Conservation (phyloP, 2,888 invertebrate genomes). For the Eristalis intricaria region DNA sequence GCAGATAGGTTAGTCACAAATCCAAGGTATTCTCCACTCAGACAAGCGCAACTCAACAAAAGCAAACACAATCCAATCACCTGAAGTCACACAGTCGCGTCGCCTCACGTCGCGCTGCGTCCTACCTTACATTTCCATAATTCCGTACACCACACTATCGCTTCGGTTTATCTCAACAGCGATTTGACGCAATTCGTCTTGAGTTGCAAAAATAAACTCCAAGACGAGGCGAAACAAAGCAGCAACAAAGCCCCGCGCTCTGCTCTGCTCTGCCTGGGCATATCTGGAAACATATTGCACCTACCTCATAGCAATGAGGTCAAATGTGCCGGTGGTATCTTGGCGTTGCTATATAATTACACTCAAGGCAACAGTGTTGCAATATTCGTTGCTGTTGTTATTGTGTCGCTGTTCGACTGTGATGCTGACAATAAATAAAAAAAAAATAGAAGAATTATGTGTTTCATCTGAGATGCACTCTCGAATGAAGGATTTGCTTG, state of each 20-base stretch:
- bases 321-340: slow-evolving; percentile 68
- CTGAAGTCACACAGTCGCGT: slow-evolving; percentile 42
- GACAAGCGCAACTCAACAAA: neutral
- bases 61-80: slow-evolving; percentile 39
- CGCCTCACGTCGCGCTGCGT: neutral
- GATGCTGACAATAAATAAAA: slow-evolving; percentile 34
- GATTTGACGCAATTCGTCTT: slow-evolving; percentile 68
- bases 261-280: neutral
- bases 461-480: slow-evolving; percentile 16
- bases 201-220: slow-evolving; percentile 63
- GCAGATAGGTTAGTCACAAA: neutral
- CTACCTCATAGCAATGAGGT: slow-evolving; percentile 69
- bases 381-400: slow-evolving; percentile 33
- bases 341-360: slow-evolving; percentile 57
- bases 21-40: neutral
- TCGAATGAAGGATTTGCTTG: slow-evolving; percentile 26
- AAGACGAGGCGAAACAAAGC: slow-evolving; percentile 41
- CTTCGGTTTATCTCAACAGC: slow-evolving; percentile 58
- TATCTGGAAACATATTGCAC: slow-evolving; percentile 66
- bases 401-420: slow-evolving; percentile 4
- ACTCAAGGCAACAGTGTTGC: slow-evolving; percentile 64
- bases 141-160: slow-evolving; percentile 29
- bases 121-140: slow-evolving; percentile 47
- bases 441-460: neutral
- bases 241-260: neutral